phyloP scores from a whole-genome alignment of 2,888 invertebrate genomes.

The Drosophila borealis region DNA sequence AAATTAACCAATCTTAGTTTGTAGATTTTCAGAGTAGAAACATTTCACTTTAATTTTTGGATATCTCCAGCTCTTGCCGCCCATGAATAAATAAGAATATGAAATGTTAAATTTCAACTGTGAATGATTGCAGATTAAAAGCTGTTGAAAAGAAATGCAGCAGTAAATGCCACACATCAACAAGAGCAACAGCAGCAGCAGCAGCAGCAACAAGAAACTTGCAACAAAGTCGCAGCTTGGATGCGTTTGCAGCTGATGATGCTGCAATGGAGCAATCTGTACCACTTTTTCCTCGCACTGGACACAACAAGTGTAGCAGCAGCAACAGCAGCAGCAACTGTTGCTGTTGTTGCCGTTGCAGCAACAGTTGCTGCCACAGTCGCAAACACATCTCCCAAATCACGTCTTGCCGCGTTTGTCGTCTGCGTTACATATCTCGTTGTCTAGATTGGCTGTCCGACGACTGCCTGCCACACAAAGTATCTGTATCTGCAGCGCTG shows the following conservation, averaged over 20 bases:
- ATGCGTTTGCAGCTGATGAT: conserved; percentile 57
- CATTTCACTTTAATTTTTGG: too few relatives aligned
- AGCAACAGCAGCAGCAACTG: conserved; percentile 39
- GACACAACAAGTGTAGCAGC: conserved; percentile 78
- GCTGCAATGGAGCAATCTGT: conserved; percentile 65
- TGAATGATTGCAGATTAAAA: conserved; percentile 61
- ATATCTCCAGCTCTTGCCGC: too few relatives aligned
- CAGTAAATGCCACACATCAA: conserved; percentile 65
- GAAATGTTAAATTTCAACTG: conserved; percentile 19
- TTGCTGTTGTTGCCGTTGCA: conserved; percentile 48
- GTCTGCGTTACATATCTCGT: conserved; percentile 76
- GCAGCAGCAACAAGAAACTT: conserved; percentile 19
- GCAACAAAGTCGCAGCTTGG: conserved; percentile 42
- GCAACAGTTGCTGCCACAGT: conserved; percentile 26
- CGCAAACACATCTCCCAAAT: conserved; percentile 75
- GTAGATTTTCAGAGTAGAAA: too few relatives aligned
- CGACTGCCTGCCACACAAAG: conserved; percentile 31
- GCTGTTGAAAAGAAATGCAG: conserved; percentile 44
- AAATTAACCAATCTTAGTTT: too few relatives aligned
- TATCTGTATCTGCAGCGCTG: conserved; percentile 22
- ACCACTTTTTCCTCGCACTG: conserved; percentile 73
- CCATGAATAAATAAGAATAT: too few relatives aligned
- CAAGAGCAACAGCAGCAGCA: conserved; percentile 55
- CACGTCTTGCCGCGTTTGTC: conserved; percentile 68
- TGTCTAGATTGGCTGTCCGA: conserved; percentile 73